phyloP scores from a whole-genome alignment of 2,113 vertebrate species.

The Apteryx owenii region DNA sequence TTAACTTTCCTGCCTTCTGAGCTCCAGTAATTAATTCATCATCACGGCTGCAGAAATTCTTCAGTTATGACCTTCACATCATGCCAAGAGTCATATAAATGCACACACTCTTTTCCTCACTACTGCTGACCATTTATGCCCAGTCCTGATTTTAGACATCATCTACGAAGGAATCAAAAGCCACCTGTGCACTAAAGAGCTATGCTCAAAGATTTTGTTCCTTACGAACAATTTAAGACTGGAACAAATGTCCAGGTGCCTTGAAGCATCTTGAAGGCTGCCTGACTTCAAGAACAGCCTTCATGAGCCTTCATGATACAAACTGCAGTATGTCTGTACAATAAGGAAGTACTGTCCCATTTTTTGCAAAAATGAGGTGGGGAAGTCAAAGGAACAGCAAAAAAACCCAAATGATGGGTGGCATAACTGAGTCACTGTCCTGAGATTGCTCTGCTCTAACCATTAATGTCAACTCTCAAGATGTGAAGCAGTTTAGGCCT shows the following conservation, averaged over 20 bases:
- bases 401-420: background rate
- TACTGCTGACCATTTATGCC: background rate
- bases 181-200: background rate
- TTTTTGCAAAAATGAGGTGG: background rate
- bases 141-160: background rate
- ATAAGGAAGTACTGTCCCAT: fast-evolving
- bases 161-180: background rate
- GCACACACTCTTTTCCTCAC: background rate
- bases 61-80: background rate
- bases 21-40: background rate
- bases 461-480: background rate
- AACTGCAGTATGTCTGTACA: background rate
- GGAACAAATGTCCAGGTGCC: background rate
- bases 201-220: background rate
- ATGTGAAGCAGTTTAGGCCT: background rate
- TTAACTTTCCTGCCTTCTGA: background rate
- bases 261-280: background rate
- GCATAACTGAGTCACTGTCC: background rate
- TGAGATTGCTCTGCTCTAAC: background rate
- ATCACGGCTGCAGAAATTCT: background rate
- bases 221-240: background rate
- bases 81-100: fast-evolving
- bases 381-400: background rate
- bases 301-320: background rate
- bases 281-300: background rate